Evolutionary conservation across 2,888 invertebrate species (phyloP).

Genomic region (Seira musarum): DNA sequence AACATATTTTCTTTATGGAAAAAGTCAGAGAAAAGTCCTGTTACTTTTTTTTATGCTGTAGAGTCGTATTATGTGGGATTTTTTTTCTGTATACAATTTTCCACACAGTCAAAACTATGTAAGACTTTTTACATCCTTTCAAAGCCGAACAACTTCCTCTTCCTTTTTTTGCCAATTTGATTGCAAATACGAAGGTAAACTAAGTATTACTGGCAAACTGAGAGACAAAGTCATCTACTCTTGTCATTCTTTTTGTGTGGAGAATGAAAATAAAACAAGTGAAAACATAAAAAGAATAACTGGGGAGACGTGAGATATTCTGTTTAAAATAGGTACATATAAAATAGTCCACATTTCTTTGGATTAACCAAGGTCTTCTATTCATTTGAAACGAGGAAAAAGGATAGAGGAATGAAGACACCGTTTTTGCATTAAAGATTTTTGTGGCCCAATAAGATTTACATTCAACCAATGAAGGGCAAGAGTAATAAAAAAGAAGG

Average conservation of each 20-base stretch:
- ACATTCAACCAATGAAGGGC: background rate
- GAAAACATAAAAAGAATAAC: background rate
- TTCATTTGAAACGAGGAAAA: background rate
- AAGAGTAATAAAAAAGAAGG: background rate
- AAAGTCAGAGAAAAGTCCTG: background rate
- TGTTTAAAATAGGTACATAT: too few species aligned
- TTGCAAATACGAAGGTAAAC: background rate
- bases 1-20: slow-evolving; percentile 32
- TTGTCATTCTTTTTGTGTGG: too few species aligned
- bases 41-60: background rate
- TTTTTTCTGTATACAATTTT: background rate
- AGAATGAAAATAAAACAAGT: background rate
- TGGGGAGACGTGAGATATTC: background rate
- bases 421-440: background rate
- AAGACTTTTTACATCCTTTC: background rate
- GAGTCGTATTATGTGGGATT: background rate
- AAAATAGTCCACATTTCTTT: background rate
- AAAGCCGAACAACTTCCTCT: background rate
- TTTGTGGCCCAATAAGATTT: background rate
- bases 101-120: too few species aligned
- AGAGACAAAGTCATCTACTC: too few species aligned
- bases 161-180: background rate
- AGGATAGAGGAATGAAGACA: background rate
- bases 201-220: too few species aligned
- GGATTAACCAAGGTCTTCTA: background rate